These are phyloP conservation scores for Potamilus streckersoni DNA, from an alignment of 1,140 invertebrate genomes.

Conservation along the genomic window DNA sequence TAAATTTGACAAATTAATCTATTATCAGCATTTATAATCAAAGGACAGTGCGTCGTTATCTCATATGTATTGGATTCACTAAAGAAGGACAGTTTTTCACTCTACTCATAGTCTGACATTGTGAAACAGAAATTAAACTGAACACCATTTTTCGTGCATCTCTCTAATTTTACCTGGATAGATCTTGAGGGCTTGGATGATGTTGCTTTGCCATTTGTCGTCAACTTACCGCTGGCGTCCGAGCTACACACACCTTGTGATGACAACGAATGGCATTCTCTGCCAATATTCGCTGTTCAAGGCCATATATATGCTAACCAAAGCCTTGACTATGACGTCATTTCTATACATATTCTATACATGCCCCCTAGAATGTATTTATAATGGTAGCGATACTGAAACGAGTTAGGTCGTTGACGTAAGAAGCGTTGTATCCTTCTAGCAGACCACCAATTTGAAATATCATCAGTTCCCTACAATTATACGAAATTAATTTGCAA, in stretches of 20 bases:
- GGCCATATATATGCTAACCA: slow-evolving; percentile 29
- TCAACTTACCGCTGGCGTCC: slow-evolving; percentile 29
- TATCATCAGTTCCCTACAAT: slow-evolving; percentile 26
- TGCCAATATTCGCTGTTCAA: slow-evolving; percentile 36
- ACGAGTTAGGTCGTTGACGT: slow-evolving; percentile 31
- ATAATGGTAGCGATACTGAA: slow-evolving; percentile 29
- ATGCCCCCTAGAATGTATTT: slow-evolving; percentile 32
- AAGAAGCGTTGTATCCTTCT: slow-evolving; percentile 35
- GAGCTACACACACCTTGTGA: slow-evolving; percentile 4
- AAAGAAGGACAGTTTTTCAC: no score
- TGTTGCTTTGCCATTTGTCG: slow-evolving; percentile 12
- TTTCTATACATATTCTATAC: slow-evolving; percentile 23
- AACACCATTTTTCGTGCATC: no score
- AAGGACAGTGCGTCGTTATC: no score
- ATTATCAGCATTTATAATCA: no score
- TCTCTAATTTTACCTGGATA: slow-evolving; percentile 11
- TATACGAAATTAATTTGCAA: no score
- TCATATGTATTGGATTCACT: no score
- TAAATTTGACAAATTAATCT: no score
- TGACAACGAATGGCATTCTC: not conserved
- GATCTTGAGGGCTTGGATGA: slow-evolving; percentile 7
- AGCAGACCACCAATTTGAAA: slow-evolving; percentile 33
- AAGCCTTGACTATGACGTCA: slow-evolving; percentile 34
- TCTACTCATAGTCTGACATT: no score
- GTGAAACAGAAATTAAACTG: no score